Evolutionary conservation across 2,888 invertebrate species (phyloP).

Genomic region (Acleris literana): DNA sequence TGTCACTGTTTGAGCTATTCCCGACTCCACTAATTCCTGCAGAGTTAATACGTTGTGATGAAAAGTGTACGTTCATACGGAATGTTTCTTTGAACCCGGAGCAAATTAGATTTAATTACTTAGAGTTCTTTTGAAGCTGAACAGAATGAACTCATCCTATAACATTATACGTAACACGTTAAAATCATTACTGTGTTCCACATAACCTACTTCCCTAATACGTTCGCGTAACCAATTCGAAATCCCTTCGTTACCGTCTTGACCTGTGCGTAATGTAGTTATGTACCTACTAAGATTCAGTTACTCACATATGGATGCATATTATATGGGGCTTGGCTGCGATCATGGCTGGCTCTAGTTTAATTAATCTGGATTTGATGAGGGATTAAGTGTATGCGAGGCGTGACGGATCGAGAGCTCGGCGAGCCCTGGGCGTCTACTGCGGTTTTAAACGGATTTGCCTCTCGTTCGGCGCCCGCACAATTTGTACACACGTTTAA

Average conservation of each 20-base stretch:
- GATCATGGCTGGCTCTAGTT: conserved; percentile 69
- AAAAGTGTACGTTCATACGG: neutral
- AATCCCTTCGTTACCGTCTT: conserved; percentile 35
- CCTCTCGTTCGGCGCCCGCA: conserved; percentile 68
- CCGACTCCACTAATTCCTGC: neutral
- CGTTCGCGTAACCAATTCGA: conserved; percentile 12
- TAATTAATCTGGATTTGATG: conserved; percentile 83
- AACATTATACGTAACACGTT: neutral
- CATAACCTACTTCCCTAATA: neutral
- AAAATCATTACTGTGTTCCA: neutral
- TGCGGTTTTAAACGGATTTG: conserved; percentile 77
- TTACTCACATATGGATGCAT: conserved; percentile 46
- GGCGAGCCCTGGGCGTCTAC: conserved; percentile 53
- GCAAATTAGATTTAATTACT: conserved; percentile 16
- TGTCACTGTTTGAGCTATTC: conserved; percentile 6
- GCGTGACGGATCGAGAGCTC: conserved; percentile 79
- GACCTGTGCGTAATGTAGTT: conserved; percentile 36
- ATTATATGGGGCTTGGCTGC: conserved; percentile 62
- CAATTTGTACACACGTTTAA: conserved; percentile 73
- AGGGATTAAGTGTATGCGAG: conserved; percentile 77
- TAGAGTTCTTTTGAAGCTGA: conserved; percentile 11
- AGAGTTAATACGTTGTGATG: conserved; percentile 6
- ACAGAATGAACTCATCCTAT: neutral
- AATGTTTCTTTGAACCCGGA: conserved; percentile 12
- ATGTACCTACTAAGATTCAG: conserved; percentile 42